Evolutionary conservation across 2,888 invertebrate genomes (phyloP).

Genomic region (Mythimna pallens): DNA sequence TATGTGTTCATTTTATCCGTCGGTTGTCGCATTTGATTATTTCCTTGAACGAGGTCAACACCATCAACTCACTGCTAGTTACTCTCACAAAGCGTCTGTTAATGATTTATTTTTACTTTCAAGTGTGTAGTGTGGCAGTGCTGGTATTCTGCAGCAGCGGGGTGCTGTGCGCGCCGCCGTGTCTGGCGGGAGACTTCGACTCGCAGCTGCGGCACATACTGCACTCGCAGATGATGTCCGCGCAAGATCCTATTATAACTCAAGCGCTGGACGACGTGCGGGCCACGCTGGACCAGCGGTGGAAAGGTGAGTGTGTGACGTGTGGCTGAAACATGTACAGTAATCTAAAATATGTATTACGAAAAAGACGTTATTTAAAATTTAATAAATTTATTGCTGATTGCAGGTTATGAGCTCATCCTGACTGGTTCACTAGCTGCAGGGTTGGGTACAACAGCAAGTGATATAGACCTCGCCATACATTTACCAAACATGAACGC

Average conservation of each 20-base stretch:
- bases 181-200: not conserved
- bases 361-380: not conserved
- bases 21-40: not conserved
- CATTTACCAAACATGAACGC: conserved; percentile 36
- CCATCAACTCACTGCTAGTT: not conserved
- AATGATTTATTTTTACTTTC: not conserved
- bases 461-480: conserved; percentile 63
- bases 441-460: conserved; percentile 57
- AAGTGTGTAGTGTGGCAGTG: conserved; percentile 5
- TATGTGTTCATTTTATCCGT: not conserved
- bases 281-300: conserved; percentile 15
- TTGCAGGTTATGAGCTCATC: conserved; percentile 53
- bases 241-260: not conserved
- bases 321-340: not conserved
- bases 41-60: too few relatives aligned
- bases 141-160: not conserved
- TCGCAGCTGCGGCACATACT: conserved; percentile 8
- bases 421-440: conserved; percentile 59
- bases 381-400: not conserved
- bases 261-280: conserved; percentile 7
- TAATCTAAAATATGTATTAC: not conserved
- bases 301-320: conserved; percentile 19
- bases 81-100: not conserved
- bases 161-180: conserved; percentile 10
- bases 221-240: not conserved